Evolutionary conservation across 1,140 invertebrate genomes (phyloP).

Genomic region (Lamellibrachia luymesi): DNA sequence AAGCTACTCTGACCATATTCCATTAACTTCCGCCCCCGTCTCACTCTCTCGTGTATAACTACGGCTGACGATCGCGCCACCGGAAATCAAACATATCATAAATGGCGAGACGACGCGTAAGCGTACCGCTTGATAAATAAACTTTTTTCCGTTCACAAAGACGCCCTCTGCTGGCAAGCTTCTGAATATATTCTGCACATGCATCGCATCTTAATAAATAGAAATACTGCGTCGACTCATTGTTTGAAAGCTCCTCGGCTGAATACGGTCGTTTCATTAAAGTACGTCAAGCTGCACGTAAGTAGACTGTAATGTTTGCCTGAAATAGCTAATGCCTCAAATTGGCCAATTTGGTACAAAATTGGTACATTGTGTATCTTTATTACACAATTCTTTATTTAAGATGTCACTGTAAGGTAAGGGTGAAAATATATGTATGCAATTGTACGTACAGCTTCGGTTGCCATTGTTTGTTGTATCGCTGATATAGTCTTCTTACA

Average conservation of each 20-base stretch:
- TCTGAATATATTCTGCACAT: neutral
- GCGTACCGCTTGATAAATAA: neutral
- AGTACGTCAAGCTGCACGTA: neutral
- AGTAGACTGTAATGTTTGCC: neutral
- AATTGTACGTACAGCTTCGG: too few species aligned
- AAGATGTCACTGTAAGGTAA: too few species aligned
- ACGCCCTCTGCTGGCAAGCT: neutral
- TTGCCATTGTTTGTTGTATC: neutral
- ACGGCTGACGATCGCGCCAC: neutral
- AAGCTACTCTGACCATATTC: neutral
- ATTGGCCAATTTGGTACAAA: too few species aligned
- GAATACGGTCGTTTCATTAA: neutral
- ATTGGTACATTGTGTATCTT: too few species aligned
- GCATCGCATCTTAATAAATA: neutral
- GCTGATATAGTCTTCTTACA: neutral
- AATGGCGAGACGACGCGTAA: neutral
- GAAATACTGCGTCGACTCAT: neutral
- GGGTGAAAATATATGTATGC: too few species aligned
- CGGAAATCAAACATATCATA: neutral
- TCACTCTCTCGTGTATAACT: neutral
- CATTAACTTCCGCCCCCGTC: slow-evolving; percentile 2
- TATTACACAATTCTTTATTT: too few species aligned
- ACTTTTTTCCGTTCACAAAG: neutral
- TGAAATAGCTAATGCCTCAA: neutral
- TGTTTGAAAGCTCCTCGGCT: neutral